phyloP scores from a whole-genome alignment of 1,140 invertebrate species.

The Pseudomyrmex dendroicus region DNA sequence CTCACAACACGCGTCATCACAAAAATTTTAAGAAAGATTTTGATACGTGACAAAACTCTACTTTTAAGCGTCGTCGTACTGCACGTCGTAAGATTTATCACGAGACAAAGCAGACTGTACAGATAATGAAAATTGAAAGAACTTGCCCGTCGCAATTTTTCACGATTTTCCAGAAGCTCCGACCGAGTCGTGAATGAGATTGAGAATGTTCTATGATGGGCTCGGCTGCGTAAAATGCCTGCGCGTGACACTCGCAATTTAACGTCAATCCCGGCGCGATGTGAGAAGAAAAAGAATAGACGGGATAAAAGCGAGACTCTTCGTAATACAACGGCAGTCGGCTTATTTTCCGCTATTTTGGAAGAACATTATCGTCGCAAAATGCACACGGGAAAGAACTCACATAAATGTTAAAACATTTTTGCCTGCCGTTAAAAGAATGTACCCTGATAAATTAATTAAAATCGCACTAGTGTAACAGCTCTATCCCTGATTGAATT shows the following conservation, averaged over 20 bases:
- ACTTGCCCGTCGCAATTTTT: slow-evolving; percentile 37
- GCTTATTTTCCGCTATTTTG: background rate
- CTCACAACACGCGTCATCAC: background rate
- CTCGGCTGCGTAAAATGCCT: slow-evolving; percentile 7
- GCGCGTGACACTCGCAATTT: slow-evolving; percentile 46
- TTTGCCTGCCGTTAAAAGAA: background rate
- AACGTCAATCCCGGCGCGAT: slow-evolving; percentile 23
- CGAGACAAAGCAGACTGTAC: slow-evolving; percentile 35
- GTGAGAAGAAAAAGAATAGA: background rate
- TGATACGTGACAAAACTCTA: slow-evolving; percentile 15
- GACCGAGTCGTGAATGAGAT: slow-evolving; percentile 53
- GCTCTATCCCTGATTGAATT: slow-evolving; percentile 46
- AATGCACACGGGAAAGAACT: background rate
- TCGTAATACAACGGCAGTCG: slow-evolving; percentile 12
- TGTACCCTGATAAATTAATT: slow-evolving; percentile 36
- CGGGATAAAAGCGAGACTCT: slow-evolving; percentile 21
- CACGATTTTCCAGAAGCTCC: slow-evolving; percentile 55
- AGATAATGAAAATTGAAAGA: slow-evolving; percentile 65
- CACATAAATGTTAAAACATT: too few species aligned
- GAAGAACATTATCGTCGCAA: background rate
- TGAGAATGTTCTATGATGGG: slow-evolving; percentile 26
- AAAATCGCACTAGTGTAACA: slow-evolving; percentile 25
- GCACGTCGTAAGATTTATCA: background rate
- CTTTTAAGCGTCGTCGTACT: slow-evolving; percentile 1
- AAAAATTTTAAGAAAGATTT: background rate